Evolutionary conservation across 1,140 invertebrate genomes (phyloP).

Genomic region (Druon quercuslanigerum): DNA sequence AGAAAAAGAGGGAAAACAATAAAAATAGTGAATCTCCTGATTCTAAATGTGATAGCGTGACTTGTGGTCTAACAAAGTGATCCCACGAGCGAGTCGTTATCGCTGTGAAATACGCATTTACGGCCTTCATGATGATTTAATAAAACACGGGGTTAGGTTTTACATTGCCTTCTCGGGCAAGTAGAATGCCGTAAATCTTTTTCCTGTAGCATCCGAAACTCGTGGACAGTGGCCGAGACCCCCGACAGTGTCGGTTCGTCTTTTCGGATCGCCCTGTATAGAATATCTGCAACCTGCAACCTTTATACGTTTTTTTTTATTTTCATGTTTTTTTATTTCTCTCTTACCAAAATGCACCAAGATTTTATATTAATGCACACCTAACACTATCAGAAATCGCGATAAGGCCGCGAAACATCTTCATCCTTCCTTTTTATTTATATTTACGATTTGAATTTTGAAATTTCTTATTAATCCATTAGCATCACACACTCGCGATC

Average conservation of each 20-base stretch:
- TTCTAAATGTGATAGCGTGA: conserved; percentile 21
- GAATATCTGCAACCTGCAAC: background rate
- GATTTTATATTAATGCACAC: conserved; percentile 19
- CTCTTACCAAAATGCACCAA: background rate
- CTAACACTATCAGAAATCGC: conserved; percentile 10
- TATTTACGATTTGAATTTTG: background rate
- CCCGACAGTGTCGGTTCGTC: conserved; percentile 17
- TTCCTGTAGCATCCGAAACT: conserved; percentile 15
- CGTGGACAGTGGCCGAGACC: conserved; percentile 27
- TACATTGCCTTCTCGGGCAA: conserved; percentile 18
- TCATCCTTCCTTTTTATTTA: conserved; percentile 6
- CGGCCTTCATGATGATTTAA: conserved; percentile 27
- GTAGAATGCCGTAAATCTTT: conserved; percentile 24
- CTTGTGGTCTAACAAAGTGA: conserved; percentile 6
- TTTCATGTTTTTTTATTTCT: background rate
- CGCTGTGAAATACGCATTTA: conserved; percentile 21
- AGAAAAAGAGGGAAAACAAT: background rate
- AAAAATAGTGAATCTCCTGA: background rate
- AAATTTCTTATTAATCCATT: conserved; percentile 6
- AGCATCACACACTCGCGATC: conserved; percentile 1
- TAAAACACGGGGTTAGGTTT: conserved; percentile 15
- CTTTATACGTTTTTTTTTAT: background rate
- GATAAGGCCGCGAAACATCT: conserved; percentile 11
- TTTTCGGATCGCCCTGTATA: conserved; percentile 12
- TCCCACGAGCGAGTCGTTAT: conserved; percentile 21